Percentiles rank a stretch among this genome's conserved stretches.
Evolutionary conservation across 2,113 vertebrate genomes (phyloP).

Genomic region (Heterocephalus glaber): DNA sequence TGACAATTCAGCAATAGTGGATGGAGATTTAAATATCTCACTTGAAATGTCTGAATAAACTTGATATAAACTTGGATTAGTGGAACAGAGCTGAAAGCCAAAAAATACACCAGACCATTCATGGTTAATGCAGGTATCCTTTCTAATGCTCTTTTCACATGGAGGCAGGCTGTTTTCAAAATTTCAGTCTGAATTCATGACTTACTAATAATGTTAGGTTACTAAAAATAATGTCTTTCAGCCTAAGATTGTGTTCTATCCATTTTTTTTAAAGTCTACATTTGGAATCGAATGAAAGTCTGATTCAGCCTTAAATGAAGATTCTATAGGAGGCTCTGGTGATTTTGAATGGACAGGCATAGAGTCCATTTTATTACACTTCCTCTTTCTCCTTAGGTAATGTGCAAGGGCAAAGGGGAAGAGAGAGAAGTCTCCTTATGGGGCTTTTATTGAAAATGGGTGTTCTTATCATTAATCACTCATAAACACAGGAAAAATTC

Average conservation of each 20-base stretch:
- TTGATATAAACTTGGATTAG: neutral
- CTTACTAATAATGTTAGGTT: neutral
- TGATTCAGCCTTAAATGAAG: neutral
- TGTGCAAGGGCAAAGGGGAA: neutral
- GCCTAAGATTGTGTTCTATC: neutral
- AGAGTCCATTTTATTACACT: neutral
- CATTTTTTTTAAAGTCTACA: neutral
- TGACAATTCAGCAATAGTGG: neutral
- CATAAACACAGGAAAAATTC: neutral
- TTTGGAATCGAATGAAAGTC: neutral
- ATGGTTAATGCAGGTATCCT: neutral
- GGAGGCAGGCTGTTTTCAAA: neutral
- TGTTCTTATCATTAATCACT: neutral
- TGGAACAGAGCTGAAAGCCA: neutral
- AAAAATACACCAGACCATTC: neutral
- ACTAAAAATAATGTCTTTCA: neutral
- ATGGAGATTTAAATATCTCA: neutral
- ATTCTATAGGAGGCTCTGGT: neutral
- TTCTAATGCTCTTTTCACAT: neutral
- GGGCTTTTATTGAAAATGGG: neutral
- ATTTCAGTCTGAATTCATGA: neutral
- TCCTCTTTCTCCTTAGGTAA: neutral
- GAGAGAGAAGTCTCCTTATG: neutral
- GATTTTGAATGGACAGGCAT: neutral
- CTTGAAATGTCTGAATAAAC: neutral